Conservation (phyloP, 2,113 vertebrate species). For the Polyodon spathula region DNA sequence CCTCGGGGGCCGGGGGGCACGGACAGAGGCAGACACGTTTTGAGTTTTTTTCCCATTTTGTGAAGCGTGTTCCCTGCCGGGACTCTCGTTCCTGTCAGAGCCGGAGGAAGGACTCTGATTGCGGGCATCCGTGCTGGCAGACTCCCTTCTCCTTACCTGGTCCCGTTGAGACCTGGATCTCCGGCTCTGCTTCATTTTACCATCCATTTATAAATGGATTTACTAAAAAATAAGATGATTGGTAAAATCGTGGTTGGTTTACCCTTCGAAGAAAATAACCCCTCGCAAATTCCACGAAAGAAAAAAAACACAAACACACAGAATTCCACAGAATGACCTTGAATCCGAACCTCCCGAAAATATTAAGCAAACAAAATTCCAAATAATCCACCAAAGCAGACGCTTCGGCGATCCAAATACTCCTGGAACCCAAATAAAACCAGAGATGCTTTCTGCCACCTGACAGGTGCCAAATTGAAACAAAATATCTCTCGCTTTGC, state of each 20-base stretch:
- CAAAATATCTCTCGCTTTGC: slow-evolving; percentile 40
- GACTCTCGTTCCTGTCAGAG: slow-evolving; percentile 73
- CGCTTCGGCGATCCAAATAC: slow-evolving; percentile 36
- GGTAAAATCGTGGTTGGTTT: background rate
- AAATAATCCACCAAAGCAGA: slow-evolving; percentile 49
- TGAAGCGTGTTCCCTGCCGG: slow-evolving; percentile 67
- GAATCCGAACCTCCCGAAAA: slow-evolving; percentile 48
- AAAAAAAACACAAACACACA: no score
- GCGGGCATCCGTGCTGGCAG: slow-evolving; percentile 63
- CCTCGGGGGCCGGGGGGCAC: slow-evolving; percentile 56
- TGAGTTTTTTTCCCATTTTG: slow-evolving; percentile 54
- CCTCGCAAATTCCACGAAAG: background rate
- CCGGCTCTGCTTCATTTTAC: slow-evolving; percentile 77
- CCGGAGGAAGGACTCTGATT: slow-evolving; percentile 76
- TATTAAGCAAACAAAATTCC: slow-evolving; percentile 46
- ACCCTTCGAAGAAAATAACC: background rate
- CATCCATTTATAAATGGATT: slow-evolving; percentile 65
- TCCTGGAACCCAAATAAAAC: slow-evolving; percentile 32
- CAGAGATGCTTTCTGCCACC: slow-evolving; percentile 43
- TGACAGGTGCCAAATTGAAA: slow-evolving; percentile 53
- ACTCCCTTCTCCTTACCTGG: slow-evolving; percentile 73
- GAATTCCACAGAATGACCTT: slow-evolving; percentile 64
- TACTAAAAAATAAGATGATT: slow-evolving; percentile 8
- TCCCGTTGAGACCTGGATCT: slow-evolving; percentile 79
- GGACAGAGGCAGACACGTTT: slow-evolving; percentile 51